Base-by-base conservation (phyloP, 1,140 invertebrate species). In the Diabrotica virgifera region DNA sequence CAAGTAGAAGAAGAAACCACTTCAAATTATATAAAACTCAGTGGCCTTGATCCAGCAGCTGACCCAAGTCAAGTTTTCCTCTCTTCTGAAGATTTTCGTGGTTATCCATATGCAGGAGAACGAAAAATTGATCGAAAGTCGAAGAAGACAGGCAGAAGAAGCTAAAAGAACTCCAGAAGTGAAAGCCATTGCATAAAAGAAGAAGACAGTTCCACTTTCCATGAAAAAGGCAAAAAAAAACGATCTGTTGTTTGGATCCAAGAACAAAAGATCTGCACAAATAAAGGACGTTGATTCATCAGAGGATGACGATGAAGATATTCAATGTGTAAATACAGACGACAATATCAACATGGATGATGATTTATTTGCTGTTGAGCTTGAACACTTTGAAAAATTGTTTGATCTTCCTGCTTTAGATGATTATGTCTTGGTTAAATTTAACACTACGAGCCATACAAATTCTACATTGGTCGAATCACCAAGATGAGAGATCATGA, bases 341-440 rank as follows among this genome's bases (percentile, higher is more conserved):
- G 56, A 58, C 36, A 36, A 58, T 36, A 58, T 58, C 13, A 36
- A 58, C 24, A 58, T 58, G 24, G 56, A 58, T 58, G 56, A 58
- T 11, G 36, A 58, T 8, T n/a, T 38, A 7, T 58, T 58, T 58
- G 56, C 24, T 35, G 56, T 58, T 58, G 36, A 58, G 56, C 56
- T 36, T 8, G 56, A 58, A 6, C 56, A 58, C 36, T 58, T 58
- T 24, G 56, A 11, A 36, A 36, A 14, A 35, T 35, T 35, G 56
- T n/a, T n/a, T 24, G 8, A 24, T 35, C 36, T 58, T 58, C 56
- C 56, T 58, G 56, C 36, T 58, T 36, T 58, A 35, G 56, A 24
- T 35, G 10, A 37, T n/a, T n/a, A n/a, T n/a, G n/a, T n/a, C n/a
- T n/a, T n/a, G n/a, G n/a, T n/a, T n/a, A n/a, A n/a, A n/a, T 50